Conservation (phyloP, 2,888 invertebrate species). For the Actias luna region DNA sequence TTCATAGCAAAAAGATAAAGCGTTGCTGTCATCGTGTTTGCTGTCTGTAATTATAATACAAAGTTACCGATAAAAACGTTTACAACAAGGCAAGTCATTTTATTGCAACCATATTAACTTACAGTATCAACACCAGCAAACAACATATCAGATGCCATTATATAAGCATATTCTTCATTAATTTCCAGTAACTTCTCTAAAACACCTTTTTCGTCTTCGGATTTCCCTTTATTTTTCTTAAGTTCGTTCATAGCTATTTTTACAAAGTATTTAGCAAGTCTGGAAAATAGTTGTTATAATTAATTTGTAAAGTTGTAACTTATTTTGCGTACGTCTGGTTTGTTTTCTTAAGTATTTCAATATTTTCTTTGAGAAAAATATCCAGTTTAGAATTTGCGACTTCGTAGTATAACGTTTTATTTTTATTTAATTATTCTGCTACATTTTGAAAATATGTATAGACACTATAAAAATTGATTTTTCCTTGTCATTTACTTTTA, state of each 20-base stretch:
- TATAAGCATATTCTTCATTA: slow-evolving; percentile 81
- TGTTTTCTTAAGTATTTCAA: neutral
- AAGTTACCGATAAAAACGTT: neutral
- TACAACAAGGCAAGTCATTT: neutral
- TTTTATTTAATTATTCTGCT: neutral
- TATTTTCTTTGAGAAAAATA: neutral
- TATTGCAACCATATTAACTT: slow-evolving; percentile 29
- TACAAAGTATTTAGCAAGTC: slow-evolving; percentile 43
- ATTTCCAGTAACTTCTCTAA: slow-evolving; percentile 83
- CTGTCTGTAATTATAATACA: slow-evolving; percentile 63
- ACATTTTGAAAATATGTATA: neutral
- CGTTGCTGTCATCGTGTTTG: slow-evolving; percentile 77
- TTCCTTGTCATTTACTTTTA: too few relatives aligned
- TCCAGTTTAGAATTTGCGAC: neutral
- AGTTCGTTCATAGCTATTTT: slow-evolving; percentile 44
- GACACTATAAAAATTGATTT: neutral
- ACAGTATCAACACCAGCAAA: slow-evolving; percentile 87
- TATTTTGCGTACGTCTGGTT: neutral
- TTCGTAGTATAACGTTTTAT: neutral
- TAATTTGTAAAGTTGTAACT: neutral
- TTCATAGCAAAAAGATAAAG: slow-evolving; percentile 84
- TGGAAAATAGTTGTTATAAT: slow-evolving; percentile 26
- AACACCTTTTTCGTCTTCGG: slow-evolving; percentile 73
- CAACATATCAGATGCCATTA: slow-evolving; percentile 85
- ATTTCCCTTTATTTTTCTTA: slow-evolving; percentile 30